phyloP scores from a whole-genome alignment of 2,888 invertebrate species.

The Sceliomorpha sp. region DNA sequence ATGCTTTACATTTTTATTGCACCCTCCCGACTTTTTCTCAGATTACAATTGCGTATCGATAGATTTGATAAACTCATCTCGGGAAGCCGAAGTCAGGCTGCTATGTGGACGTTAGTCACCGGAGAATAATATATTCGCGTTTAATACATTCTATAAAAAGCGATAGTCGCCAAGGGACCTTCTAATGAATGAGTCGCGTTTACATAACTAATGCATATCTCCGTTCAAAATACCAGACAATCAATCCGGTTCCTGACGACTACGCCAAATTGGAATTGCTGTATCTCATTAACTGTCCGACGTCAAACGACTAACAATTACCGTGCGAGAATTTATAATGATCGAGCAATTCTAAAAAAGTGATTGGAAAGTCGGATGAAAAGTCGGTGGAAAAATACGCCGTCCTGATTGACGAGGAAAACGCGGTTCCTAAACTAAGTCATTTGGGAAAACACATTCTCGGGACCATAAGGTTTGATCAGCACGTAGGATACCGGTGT shows the following conservation, averaged over 20 bases:
- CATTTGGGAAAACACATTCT: conserved; percentile 51
- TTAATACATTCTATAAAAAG: conserved; percentile 60
- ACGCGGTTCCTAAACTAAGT: conserved; percentile 36
- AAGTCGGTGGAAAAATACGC: too few relatives aligned
- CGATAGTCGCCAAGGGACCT: conserved; percentile 44
- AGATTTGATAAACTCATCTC: conserved; percentile 52
- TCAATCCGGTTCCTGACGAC: conserved; percentile 31
- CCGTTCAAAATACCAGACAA: conserved; percentile 51
- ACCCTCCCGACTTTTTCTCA: too few relatives aligned
- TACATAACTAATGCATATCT: conserved; percentile 63
- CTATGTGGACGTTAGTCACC: conserved; percentile 38
- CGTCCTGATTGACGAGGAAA: conserved; percentile 8
- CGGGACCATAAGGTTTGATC: conserved; percentile 60
- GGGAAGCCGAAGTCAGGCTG: not conserved
- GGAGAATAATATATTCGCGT: conserved; percentile 55
- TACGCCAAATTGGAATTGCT: conserved; percentile 36
- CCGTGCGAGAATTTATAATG: conserved; percentile 7
- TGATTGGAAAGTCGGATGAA: too few relatives aligned
- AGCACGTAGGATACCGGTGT: conserved; percentile 45
- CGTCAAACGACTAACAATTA: not conserved
- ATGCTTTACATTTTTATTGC: too few relatives aligned
- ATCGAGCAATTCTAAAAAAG: not conserved
- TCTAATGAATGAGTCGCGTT: conserved; percentile 59
- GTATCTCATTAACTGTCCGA: conserved; percentile 40
- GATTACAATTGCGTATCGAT: conserved; percentile 23